A percentile compares a stretch with the other conserved stretches of the same genome.
phyloP scores from a whole-genome alignment of 2,888 invertebrate species.

The Hydropsyche betteni region DNA sequence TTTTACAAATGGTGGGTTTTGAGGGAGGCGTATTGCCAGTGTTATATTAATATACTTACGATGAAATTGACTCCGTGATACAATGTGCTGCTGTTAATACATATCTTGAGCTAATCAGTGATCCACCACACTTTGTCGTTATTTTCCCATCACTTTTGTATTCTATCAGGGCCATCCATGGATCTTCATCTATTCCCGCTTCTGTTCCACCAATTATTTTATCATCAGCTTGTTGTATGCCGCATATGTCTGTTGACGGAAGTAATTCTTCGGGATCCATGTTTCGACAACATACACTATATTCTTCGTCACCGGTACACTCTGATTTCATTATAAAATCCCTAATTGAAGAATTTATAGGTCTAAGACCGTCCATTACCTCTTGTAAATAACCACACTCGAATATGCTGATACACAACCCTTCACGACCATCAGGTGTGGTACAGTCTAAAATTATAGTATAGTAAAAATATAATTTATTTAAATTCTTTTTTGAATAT shows the following conservation, averaged over 20 bases:
- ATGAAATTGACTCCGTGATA: neutral
- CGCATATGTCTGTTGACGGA: neutral
- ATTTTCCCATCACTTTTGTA: no score
- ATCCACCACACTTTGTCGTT: neutral
- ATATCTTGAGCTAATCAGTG: slow-evolving; percentile 8
- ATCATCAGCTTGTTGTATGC: neutral
- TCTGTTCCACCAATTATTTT: neutral
- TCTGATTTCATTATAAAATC: neutral
- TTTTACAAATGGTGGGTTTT: no score
- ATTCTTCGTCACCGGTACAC: neutral
- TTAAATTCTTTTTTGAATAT: no score
- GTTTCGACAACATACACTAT: slow-evolving; percentile 5
- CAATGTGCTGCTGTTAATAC: slow-evolving; percentile 8
- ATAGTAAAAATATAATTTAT: no score
- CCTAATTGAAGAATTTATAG: neutral
- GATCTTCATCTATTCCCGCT: neutral
- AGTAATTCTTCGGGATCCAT: neutral
- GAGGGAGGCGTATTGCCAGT: no score
- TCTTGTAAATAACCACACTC: neutral
- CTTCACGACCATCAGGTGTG: neutral
- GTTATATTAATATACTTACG: neutral
- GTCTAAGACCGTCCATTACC: neutral
- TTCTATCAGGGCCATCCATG: neutral
- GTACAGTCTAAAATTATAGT: neutral
- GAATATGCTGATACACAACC: neutral